These are phyloP conservation scores for Chunga burmeisteri DNA, from an alignment of 2,113 vertebrate genomes.

Conservation along the genomic window DNA sequence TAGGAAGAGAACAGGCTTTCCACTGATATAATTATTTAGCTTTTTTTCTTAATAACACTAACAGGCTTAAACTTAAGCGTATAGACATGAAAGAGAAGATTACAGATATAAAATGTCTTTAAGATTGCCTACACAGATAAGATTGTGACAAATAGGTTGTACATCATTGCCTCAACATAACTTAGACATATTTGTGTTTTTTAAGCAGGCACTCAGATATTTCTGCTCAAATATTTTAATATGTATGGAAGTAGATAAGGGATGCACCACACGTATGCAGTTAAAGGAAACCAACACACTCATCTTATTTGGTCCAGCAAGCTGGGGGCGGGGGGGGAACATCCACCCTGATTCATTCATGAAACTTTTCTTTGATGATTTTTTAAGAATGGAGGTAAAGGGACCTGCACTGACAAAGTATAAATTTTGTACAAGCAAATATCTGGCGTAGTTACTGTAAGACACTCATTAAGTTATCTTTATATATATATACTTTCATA, in stretches of 20 bases:
- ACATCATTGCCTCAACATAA: neutral
- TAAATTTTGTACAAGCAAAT: neutral
- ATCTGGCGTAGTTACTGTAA: neutral
- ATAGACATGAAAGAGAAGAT: neutral
- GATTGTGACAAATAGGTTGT: neutral
- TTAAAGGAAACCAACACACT: neutral
- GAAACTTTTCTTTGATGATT: neutral
- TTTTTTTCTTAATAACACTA: neutral
- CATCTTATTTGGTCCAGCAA: neutral
- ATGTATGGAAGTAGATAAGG: neutral
- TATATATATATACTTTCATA: neutral
- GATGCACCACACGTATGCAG: neutral
- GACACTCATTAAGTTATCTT: neutral
- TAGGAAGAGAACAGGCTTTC: neutral
- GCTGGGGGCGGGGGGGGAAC: neutral
- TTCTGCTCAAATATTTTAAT: neutral
- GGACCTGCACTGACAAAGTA: neutral
- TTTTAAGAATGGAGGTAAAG: neutral
- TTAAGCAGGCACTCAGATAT: neutral
- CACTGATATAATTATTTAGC: neutral
- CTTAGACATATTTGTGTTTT: neutral
- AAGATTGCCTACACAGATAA: neutral
- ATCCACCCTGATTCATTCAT: neutral
- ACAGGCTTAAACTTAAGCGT: neutral
- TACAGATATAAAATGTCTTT: neutral